Percentiles rank a stretch among this genome's conserved stretches.
Conservation (phyloP, 2,113 vertebrate genomes). For the Mystacornis crossleyi region DNA sequence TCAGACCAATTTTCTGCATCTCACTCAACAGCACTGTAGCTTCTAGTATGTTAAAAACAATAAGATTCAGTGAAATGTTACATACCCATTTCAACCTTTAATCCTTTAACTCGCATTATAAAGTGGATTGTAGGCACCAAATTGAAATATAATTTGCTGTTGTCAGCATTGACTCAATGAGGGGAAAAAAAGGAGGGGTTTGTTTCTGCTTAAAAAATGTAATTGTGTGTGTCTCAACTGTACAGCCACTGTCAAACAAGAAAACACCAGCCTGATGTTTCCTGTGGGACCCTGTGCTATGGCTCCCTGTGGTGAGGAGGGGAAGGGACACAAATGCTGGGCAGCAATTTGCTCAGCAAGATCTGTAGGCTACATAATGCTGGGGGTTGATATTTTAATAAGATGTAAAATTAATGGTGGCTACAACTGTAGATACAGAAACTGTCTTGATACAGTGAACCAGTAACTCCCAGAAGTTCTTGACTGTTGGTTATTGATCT, state of each 20-base stretch:
- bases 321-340: not conserved
- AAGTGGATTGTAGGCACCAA: not conserved
- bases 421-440: not conserved
- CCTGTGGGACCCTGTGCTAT: not conserved
- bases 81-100: not conserved
- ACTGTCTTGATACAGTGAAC: not conserved
- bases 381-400: not conserved
- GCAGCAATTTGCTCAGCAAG: not conserved
- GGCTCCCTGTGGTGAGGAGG: not conserved
- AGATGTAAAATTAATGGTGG: not conserved
- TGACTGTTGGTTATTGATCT: not conserved
- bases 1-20: not conserved
- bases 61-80: not conserved
- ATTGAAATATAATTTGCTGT: not conserved
- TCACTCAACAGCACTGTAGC: not conserved
- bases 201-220: not conserved
- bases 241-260: not conserved
- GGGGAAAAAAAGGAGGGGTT: fast-evolving
- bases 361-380: not conserved
- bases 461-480: not conserved
- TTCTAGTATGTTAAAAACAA: not conserved
- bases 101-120: not conserved
- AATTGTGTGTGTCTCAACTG: not conserved
- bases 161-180: not conserved
- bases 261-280: not conserved